Base-by-base conservation (phyloP, 2,113 vertebrate species). In the Stegostoma tigrinum region DNA sequence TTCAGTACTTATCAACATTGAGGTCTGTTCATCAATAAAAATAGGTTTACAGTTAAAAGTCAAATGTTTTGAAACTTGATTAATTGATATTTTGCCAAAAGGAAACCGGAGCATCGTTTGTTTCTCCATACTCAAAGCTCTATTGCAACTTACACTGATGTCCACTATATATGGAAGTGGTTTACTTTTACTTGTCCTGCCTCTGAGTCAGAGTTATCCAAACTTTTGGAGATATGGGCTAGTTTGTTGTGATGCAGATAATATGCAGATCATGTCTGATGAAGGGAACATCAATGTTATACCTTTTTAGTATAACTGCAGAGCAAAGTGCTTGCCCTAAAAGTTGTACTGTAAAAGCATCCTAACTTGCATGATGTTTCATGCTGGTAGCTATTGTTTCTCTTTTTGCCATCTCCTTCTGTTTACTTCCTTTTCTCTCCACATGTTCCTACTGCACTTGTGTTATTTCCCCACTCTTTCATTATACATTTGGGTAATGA, bases 1-100 rank as follows among this genome's bases (percentile, higher is more conserved):
- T 45, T 96, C 97, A 30, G 98, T 98, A 6, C 96, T 97, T 78
- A 96, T 99, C 85, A 97, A 98, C 30, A 95, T 98, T 96, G 98
- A 99, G 98, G 99, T 99, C n/a, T 96, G 97, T 96, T 80, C 61
- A 95, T 52, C 42, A 34, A 91, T 45, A 72, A 95, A 94, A 94
- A 68, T 3, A 90, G 15, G 48, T 15, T 90, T 10, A 61, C 61
- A 34, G 64, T 61, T 23, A 27, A 90, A 90, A 5, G 10, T 94
- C 42, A 70, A 95, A 75, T 95, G 27, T 94, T 96, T 27, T 55
- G 42, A 83, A 94, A 96, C 94, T 95, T 96, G 70, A 27, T 72
- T 24, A 7, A 34, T 48, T 72, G 27, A 72, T 24, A 6, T 72
- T 30, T 72, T 30, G 27, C 30, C 70, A 72, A 27, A 30, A 72